Evolutionary conservation across 1,140 invertebrate genomes (phyloP), one percentile per base, ranked within the genome.

Genomic region (Drosophila littoralis): DNA sequence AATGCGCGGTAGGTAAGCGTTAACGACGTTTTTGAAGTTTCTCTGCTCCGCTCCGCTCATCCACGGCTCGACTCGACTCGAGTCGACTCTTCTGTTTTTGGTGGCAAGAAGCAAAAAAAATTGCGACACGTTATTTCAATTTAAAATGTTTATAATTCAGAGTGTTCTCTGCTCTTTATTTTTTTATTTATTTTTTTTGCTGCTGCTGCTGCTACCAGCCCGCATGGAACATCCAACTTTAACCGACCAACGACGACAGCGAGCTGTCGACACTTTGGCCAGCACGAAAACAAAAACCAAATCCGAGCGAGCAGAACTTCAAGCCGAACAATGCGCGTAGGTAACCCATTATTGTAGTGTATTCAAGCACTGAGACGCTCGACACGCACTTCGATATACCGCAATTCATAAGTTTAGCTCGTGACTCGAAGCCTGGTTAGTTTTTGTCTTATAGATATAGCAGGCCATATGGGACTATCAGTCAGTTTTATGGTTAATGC

Each of bases 141-240:
- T 89, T 89, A 89, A 89, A 89, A 89, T 89, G 84, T 89, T 89
- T 89, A 89, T 89, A 89, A 89, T 89, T 89, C 84, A 89, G 84
- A 75, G 80, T 80, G 84, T 81, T 89, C 70, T 70, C 61, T 67
- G 69, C 46, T 71, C 45, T 71, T 74, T 65, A 66, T 40, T n/a
- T 57, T 6, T 52, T 36, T 51, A 13, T n/a, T 32, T 50, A 13
- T 33, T 51, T 40, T 28, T 32, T 54, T 61, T 58, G 12, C 4
- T 42, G 40, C 6, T 17, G 17, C 15, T 35, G 33, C 10, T 17
- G 51, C n/a, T 54, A 63, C 46, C 40, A 46, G 28, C 52, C 50
- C 15, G 15, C 17, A 48, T 48, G 12, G 12, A 51, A 28, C 46
- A 15, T 32, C 13, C 48, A 51, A 51, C 10, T 42, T 13, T 17